phyloP scores from a whole-genome alignment of 92 coral and sea anemone species.

The Zoanthus sociatus region DNA sequence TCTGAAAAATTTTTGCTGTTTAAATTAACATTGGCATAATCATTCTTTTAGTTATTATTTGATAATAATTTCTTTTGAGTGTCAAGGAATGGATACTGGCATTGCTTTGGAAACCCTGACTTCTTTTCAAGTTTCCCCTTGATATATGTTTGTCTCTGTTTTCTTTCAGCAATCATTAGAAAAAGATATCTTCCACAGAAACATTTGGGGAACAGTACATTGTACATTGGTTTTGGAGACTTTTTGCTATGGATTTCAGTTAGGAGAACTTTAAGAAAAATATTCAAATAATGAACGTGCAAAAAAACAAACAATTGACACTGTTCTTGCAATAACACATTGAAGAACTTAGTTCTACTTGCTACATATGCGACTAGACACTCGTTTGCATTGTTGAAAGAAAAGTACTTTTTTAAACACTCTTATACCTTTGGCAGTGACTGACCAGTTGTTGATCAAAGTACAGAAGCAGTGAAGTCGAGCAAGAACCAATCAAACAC shows the following conservation, averaged over 20 bases:
- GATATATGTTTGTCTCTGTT: slow-evolving; percentile 26
- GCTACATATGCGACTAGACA: slow-evolving; percentile 26
- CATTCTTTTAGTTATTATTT: neutral
- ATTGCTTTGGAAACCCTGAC: slow-evolving; percentile 15
- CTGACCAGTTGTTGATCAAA: slow-evolving; percentile 51
- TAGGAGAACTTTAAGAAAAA: slow-evolving; percentile 34
- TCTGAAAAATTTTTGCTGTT: too few relatives aligned
- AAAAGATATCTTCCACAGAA: slow-evolving; percentile 48
- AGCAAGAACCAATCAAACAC: slow-evolving; percentile 50
- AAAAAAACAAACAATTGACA: slow-evolving; percentile 28
- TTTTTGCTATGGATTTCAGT: slow-evolving; percentile 48
- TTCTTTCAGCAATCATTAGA: slow-evolving; percentile 42
- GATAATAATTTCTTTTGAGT: neutral
- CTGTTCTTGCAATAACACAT: slow-evolving; percentile 41
- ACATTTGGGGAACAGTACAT: slow-evolving; percentile 38
- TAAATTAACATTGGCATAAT: too few relatives aligned
- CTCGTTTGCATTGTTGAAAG: slow-evolving; percentile 19
- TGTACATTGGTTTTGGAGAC: slow-evolving; percentile 48
- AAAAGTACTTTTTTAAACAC: slow-evolving; percentile 41
- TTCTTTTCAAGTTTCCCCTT: slow-evolving; percentile 27
- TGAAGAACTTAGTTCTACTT: slow-evolving; percentile 31
- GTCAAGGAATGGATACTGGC: neutral
- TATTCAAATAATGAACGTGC: slow-evolving; percentile 12
- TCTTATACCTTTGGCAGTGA: slow-evolving; percentile 55
- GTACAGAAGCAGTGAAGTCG: slow-evolving; percentile 40